phyloP scores from a whole-genome alignment of 2,888 invertebrate species.

The Acrocyrtus sp. region DNA sequence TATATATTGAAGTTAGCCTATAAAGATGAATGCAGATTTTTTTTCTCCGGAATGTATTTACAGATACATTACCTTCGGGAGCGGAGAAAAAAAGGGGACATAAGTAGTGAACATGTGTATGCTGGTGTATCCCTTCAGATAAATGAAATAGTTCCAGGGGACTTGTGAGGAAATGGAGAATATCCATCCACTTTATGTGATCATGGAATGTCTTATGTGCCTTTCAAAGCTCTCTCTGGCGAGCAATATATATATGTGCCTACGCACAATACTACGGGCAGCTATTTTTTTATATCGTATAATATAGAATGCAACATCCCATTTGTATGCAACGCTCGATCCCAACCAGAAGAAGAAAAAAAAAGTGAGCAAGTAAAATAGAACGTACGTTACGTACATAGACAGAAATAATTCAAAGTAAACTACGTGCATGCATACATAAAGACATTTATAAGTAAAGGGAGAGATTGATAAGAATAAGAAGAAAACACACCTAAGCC shows the following conservation, averaged over 20 bases:
- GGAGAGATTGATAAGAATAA: too few relatives aligned
- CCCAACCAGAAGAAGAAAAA: constrained; percentile 7
- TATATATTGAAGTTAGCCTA: too few relatives aligned
- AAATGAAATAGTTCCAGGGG: constrained; percentile 36
- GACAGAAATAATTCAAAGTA: constrained; percentile 24
- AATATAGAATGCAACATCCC: constrained; percentile 28
- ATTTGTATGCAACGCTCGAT: constrained; percentile 45
- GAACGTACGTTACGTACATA: constrained; percentile 9
- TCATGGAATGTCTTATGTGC: constrained; percentile 39
- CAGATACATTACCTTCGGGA: too few relatives aligned
- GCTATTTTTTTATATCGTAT: constrained; percentile 31
- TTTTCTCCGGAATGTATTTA: too few relatives aligned
- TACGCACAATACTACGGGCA: too few relatives aligned
- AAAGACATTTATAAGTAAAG: too few relatives aligned
- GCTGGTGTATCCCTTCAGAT: too few relatives aligned
- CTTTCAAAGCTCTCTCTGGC: constrained; percentile 24
- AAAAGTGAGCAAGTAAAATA: constrained; percentile 47
- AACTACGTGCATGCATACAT: too few relatives aligned
- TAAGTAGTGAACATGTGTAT: too few relatives aligned
- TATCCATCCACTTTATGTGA: constrained; percentile 45
- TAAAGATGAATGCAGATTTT: too few relatives aligned
- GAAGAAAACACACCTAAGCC: too few relatives aligned
- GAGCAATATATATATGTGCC: constrained; percentile 40
- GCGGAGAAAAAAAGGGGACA: too few relatives aligned
- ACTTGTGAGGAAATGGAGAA: constrained; percentile 32